These are phyloP conservation scores for Tachypleus tridentatus DNA, from an alignment of 1,140 invertebrate species.

Conservation along the genomic window DNA sequence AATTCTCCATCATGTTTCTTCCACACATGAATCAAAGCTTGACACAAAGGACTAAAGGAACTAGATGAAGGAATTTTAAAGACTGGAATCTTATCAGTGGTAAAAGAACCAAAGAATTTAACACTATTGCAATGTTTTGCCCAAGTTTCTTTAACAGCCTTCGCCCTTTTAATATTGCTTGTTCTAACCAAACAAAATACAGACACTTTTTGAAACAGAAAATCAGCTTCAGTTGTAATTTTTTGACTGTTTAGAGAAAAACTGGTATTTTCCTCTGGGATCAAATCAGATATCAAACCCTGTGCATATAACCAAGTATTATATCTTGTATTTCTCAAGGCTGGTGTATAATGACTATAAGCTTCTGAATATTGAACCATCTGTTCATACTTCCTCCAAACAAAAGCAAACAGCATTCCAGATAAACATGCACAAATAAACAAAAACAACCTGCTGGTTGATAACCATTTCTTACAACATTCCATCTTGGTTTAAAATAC, in stretches of 20 bases:
- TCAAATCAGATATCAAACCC: slow-evolving; percentile 2
- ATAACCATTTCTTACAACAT: no score
- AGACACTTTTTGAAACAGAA: slow-evolving; percentile 14
- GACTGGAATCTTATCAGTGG: slow-evolving; percentile 25
- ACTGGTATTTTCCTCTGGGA: slow-evolving; percentile 20
- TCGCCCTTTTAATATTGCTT: slow-evolving; percentile 17
- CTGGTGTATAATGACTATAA: slow-evolving; percentile 13
- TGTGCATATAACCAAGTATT: slow-evolving; percentile 19
- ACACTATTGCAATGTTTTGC: slow-evolving; percentile 26
- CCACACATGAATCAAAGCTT: slow-evolving; percentile 18
- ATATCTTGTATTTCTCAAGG: slow-evolving; percentile 18
- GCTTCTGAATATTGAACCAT: slow-evolving; percentile 17
- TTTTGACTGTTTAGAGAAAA: slow-evolving; percentile 8
- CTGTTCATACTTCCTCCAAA: slow-evolving; percentile 26
- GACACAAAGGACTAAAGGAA: slow-evolving; percentile 22
- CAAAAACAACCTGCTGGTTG: slow-evolving; percentile 12
- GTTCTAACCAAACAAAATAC: slow-evolving; percentile 25
- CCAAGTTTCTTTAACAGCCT: slow-evolving; percentile 26
- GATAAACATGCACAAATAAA: slow-evolving; percentile 24
- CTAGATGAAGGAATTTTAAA: slow-evolving; percentile 16
- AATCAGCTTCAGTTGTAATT: slow-evolving; percentile 12
- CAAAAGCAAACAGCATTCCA: slow-evolving; percentile 25
- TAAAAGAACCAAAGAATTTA: slow-evolving; percentile 22
- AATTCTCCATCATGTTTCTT: slow-evolving; percentile 27
- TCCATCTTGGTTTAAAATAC: no score